Evolutionary conservation across 2,888 invertebrate genomes (phyloP), one percentile per base, ranked within the genome.

Genomic region (Ethmia dodecea): DNA sequence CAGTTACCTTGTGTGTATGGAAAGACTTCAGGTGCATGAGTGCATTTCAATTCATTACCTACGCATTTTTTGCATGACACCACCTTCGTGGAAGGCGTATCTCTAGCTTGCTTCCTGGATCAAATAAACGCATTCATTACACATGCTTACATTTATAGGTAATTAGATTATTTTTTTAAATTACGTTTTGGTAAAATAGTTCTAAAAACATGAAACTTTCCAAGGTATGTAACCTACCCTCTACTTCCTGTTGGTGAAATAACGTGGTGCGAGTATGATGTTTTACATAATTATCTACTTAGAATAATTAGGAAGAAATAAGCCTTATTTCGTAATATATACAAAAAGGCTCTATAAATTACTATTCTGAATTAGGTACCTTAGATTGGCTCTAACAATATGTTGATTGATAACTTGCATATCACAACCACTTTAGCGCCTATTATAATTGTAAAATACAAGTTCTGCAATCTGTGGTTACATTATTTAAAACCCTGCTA

Each of bases 21-120:
- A 13, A 11, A 28, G 9, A 10, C 29, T 13, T 11, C 5, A 26
- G 15, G 14, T 35, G 32, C 32, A 28, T 22, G 32, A 37, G 28
- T 33, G 35, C 35, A 43, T 31, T 33, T 40, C 42, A 41, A 51
- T 45, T 51, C 49, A 55, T 53, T 57, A n/a, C n/a, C n/a, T n/a
- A 77, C 78, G 74, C 76, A 77, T 77, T 75, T 76, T 75, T 74
- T 77, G 74, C 69, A 70, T 72, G 70, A 72, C 66, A 76, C 73
- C 66, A 67, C 72, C 70, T 74, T 46, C 41, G 39, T 64, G 63
- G 62, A 65, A 70, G 69, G 68, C 72, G 64, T 69, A 68, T 50
- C 64, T 57, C 50, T 57, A 49, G 53, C 55, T 56, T 63, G 51
- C 50, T 53, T 49, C 47, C 31, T 46, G 44, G 42, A 40, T 39